A percentile compares a stretch with the other conserved stretches of the same genome.
These are phyloP conservation scores for Paramormyrops kingsleyae DNA, from an alignment of 2,113 vertebrate species.

Conservation along the genomic window DNA sequence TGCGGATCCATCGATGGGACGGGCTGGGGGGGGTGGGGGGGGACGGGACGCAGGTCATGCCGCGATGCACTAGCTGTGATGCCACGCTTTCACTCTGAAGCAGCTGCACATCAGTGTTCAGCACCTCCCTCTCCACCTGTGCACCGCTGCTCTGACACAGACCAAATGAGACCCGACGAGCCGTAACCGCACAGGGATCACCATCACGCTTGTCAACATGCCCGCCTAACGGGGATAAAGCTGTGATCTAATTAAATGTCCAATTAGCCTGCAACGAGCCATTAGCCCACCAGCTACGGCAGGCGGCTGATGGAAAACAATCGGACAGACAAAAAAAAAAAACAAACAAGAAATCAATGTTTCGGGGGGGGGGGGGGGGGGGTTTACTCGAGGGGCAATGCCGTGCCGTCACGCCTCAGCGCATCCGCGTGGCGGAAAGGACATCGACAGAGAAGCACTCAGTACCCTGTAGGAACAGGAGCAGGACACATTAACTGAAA, in stretches of 20 bases:
- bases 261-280: slow-evolving; percentile 71
- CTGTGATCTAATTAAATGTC: slow-evolving; percentile 77
- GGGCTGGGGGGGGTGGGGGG: not conserved
- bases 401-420: not conserved
- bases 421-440: not conserved
- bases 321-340: slow-evolving; percentile 53
- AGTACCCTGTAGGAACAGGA: not conserved
- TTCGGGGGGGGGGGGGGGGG: slow-evolving; percentile 25
- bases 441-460: not conserved
- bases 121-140: not conserved
- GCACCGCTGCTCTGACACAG: not conserved
- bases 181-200: slow-evolving; percentile 13
- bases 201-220: slow-evolving; percentile 33
- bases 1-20: not conserved
- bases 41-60: not conserved
- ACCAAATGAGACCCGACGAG: slow-evolving; percentile 56
- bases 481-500: not conserved
- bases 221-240: slow-evolving; percentile 71
- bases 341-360: slow-evolving; percentile 72
- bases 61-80: no score
- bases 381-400: slow-evolving; percentile 30
- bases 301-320: slow-evolving; percentile 61
- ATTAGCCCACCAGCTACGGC: slow-evolving; percentile 62
- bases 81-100: not conserved
- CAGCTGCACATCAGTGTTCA: not conserved